Conservation (phyloP, 2,113 vertebrate genomes). For the Zeus faber region DNA sequence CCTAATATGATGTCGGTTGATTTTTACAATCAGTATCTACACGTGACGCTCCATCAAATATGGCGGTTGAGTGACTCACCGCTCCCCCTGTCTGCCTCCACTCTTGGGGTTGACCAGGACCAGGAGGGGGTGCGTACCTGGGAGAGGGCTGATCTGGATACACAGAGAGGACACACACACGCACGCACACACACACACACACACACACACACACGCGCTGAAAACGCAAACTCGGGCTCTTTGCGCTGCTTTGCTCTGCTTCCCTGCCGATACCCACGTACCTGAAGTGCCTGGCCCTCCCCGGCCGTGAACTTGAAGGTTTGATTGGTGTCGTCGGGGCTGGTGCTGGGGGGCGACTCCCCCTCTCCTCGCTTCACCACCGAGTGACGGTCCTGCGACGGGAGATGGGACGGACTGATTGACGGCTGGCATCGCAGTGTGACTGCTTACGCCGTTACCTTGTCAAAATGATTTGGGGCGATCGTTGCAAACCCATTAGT, state of each 20-base stretch:
- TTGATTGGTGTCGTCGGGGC: constrained; percentile 77
- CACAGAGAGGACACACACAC: neutral
- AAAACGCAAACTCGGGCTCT: too few species aligned
- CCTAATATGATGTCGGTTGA: too few species aligned
- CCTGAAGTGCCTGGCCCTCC: constrained; percentile 85
- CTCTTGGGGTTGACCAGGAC: constrained; percentile 95
- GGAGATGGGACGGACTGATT: neutral
- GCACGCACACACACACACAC: too few species aligned
- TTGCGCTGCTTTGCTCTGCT: too few species aligned
- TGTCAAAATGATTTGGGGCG: too few species aligned
- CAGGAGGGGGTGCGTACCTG: constrained; percentile 87
- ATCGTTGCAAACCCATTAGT: too few species aligned
- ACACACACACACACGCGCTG: too few species aligned
- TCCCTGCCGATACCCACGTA: too few species aligned
- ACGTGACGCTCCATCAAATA: too few species aligned
- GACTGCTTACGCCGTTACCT: too few species aligned
- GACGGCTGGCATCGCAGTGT: too few species aligned
- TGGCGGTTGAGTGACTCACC: constrained; percentile 68
- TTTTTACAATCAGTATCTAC: too few species aligned
- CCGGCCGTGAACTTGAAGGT: constrained; percentile 78
- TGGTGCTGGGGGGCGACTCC: constrained; percentile 78
- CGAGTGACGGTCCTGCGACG: constrained; percentile 69
- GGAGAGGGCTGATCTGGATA: constrained; percentile 84
- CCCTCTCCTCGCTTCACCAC: constrained; percentile 73
- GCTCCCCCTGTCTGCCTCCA: constrained; percentile 90